A percentile compares a stretch with the other conserved stretches of the same genome.
These are phyloP conservation scores for Apis florea DNA, from an alignment of 1,140 invertebrate species.

Conservation along the genomic window DNA sequence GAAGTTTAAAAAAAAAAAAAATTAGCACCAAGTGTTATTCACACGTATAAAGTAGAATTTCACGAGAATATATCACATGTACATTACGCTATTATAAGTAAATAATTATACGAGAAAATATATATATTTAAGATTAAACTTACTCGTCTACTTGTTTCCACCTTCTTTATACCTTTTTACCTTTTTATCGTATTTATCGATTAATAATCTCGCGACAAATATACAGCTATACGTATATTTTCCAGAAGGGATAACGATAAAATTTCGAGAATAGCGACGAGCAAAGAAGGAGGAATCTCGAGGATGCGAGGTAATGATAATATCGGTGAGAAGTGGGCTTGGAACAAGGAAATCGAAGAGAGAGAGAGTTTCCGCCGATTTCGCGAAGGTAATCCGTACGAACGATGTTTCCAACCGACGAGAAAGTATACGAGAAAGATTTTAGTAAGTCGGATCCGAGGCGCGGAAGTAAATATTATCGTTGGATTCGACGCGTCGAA, in stretches of 20 bases:
- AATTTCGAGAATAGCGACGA: too few relatives aligned
- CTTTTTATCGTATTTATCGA: too few relatives aligned
- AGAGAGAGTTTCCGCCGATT: slow-evolving; percentile 13
- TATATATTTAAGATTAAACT: too few relatives aligned
- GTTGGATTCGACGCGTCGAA: not conserved
- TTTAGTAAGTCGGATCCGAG: slow-evolving; percentile 1
- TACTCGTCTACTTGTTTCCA: too few relatives aligned
- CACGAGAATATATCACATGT: too few relatives aligned
- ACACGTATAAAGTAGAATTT: not conserved
- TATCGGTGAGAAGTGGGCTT: not conserved
- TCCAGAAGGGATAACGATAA: too few relatives aligned
- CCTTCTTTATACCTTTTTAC: too few relatives aligned
- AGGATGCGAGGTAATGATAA: not conserved
- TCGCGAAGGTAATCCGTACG: not conserved
- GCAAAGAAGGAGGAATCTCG: not conserved
- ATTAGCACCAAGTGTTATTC: not conserved
- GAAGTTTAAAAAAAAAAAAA: not conserved
- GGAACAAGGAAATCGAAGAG: not conserved
- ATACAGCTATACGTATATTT: too few relatives aligned
- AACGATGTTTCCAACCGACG: not conserved
- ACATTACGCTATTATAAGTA: not conserved
- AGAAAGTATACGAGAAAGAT: slow-evolving; percentile 2
- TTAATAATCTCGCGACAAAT: too few relatives aligned
- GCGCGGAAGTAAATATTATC: slow-evolving; percentile 32
- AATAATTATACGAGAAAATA: too few relatives aligned